Evolutionary conservation across 2,888 invertebrate genomes (phyloP).

Genomic region (Acrocyrtus sp.): DNA sequence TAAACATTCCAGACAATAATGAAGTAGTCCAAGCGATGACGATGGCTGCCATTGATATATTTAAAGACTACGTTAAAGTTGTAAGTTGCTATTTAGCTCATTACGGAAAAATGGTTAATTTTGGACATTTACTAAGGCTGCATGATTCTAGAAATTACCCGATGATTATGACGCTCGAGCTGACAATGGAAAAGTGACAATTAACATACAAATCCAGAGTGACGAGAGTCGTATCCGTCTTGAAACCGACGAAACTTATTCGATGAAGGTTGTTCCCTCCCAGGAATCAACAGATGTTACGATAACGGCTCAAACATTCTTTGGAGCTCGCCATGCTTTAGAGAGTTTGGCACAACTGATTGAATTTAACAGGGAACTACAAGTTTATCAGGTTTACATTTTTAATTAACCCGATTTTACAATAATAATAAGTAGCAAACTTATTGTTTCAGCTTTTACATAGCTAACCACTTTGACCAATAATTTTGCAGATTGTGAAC

Average conservation of each 20-base stretch:
- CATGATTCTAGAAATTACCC: constrained; percentile 20
- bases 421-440: too few relatives aligned
- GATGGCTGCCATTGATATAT: constrained; percentile 15
- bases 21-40: constrained; percentile 20
- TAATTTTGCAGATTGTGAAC: constrained; percentile 70
- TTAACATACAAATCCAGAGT: constrained; percentile 14
- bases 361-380: constrained; percentile 30
- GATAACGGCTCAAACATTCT: constrained; percentile 50
- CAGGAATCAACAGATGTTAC: constrained; percentile 5
- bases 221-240: constrained; percentile 7
- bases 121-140: not conserved
- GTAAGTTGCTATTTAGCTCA: constrained; percentile 7
- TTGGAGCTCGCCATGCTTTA: constrained; percentile 57
- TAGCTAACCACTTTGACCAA: not conserved
- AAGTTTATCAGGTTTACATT: constrained; percentile 17
- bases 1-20: constrained; percentile 15
- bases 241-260: constrained; percentile 45
- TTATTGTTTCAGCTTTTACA: not conserved
- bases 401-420: too few relatives aligned
- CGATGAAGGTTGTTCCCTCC: too few relatives aligned
- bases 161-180: constrained; percentile 8
- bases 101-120: too few relatives aligned
- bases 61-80: constrained; percentile 29
- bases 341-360: constrained; percentile 55
- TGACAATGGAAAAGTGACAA: not conserved